Conservation (phyloP, 2,113 vertebrate genomes). For the Stegostoma tigrinum region DNA sequence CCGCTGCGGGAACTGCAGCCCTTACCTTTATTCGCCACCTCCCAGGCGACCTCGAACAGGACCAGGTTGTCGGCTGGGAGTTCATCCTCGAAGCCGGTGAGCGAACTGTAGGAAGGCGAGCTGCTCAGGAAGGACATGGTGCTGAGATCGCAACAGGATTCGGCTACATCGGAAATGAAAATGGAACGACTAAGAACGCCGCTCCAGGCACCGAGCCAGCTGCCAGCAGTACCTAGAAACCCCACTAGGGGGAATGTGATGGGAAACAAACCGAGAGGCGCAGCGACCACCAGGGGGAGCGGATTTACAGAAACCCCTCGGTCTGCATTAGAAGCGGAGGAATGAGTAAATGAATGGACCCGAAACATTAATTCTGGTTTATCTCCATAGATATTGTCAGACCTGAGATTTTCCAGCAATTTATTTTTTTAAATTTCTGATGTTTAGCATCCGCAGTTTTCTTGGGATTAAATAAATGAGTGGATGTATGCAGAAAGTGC, state of each 20-base stretch:
- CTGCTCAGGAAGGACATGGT: constrained; percentile 16
- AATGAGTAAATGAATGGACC: too few species aligned
- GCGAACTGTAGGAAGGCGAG: constrained; percentile 11
- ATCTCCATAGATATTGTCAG: too few species aligned
- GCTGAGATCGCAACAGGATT: neutral
- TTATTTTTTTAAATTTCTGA: too few species aligned
- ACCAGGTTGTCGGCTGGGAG: constrained; percentile 3
- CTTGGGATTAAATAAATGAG: neutral
- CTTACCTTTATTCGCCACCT: constrained; percentile 35
- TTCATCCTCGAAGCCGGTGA: neutral
- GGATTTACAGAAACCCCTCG: neutral
- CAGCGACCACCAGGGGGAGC: neutral
- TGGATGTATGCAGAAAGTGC: neutral
- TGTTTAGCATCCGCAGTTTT: too few species aligned
- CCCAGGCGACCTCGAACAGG: constrained; percentile 27
- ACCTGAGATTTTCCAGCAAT: too few species aligned
- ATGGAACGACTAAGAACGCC: neutral
- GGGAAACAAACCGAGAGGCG: neutral
- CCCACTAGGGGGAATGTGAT: neutral
- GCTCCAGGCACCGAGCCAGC: neutral
- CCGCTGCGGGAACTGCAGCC: neutral
- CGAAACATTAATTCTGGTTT: too few species aligned
- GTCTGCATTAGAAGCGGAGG: neutral
- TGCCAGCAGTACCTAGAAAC: neutral
- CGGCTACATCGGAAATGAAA: neutral